Evolutionary conservation across 1,140 invertebrate genomes (phyloP), one percentile per base, ranked within the genome.

Genomic region (Cydia amplana): DNA sequence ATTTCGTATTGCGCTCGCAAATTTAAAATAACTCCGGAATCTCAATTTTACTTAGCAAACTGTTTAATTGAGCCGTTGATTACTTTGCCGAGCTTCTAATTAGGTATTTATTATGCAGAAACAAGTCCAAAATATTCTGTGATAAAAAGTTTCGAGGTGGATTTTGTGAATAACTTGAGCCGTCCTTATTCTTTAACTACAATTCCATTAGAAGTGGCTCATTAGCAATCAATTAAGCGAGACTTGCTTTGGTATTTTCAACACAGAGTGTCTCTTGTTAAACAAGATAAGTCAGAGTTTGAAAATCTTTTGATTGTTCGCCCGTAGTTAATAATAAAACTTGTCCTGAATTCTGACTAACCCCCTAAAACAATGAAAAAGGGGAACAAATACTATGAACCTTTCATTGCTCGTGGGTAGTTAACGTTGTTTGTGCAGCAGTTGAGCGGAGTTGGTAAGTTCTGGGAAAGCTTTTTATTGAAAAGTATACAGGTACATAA

Each of bases 81-180:
- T 67, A 67, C 28, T 25, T 70, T 70, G 32, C 1, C n/a, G 36
- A 16, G 32, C 28, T 70, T 43, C 23, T 43, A 40, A 10, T 18
- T 70, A n/a, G n/a, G n/a, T n/a, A 70, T 40, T 70, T 70, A 40
- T 70, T 40, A 70, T 70, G 65, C 65, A 70, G 16, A 28, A 70
- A 40, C 65, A 70, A 70, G n/a, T 60, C 32, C 7, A 70, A 70
- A 40, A 40, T 70, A 36, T 70, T 20, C 32, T 70, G 28, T 10
- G 65, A 36, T 18, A 70, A 70, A 64, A 70, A 70, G 32, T 43
- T 70, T 70, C 16, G 32, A 40, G 65, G 20, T 70, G 20, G 23
- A 40, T 20, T 70, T 43, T 18, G 65, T 70, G 65, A 70, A 70
- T 70, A 70, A 70, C 36, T 70, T 43, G 64, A 43, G 65, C n/a